Base-by-base conservation (phyloP, 2,888 invertebrate species). In the Drosophila picticornis region DNA sequence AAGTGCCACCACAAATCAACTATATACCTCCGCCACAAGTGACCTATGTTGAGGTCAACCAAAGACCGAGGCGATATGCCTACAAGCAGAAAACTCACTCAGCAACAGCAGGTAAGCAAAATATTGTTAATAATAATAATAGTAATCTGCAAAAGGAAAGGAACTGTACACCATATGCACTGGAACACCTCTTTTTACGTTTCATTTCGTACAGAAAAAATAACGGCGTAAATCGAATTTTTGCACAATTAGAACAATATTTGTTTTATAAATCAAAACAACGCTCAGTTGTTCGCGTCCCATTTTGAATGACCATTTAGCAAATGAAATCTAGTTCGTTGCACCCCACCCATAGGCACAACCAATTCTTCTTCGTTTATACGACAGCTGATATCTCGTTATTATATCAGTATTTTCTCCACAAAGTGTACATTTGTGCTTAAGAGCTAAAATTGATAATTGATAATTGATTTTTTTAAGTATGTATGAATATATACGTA, bases 81-180 rank as follows among this genome's bases (percentile, higher is more conserved):
- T 29, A 36, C 31, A 50, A 57, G 38, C 63, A 58, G 16, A 53
- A 34, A 2, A 22, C 38, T 16, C 50, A 46, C 36, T 50, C 75
- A 0, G 50, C 19, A 16, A 13, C 46, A 9, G n/a, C 67, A 64
- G 77, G 78, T 78, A 16, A 59, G 38, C 13, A 38, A 16, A 25
- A 9, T 25, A 46, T 46, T 16, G 16, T 16, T 46, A 46, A 46
- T 46, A 16, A 1, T 25, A 25, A 22, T 11, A 22, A 16, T 10
- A 13, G 9, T 3, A 6, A 56, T 36, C 22, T 1, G 16, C 10
- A 46, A 48, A 40, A 10, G 55, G 7, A 38, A 13, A 31, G 25
- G 13, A 29, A 46, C 1, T 22, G 16, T 22, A 16, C 1, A 43
- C 22, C 6, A 43, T 22, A 1, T 46, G 7, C 13, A 46, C 1